phyloP scores from a whole-genome alignment of 1,140 invertebrate species.

The Philaenus spumarius region DNA sequence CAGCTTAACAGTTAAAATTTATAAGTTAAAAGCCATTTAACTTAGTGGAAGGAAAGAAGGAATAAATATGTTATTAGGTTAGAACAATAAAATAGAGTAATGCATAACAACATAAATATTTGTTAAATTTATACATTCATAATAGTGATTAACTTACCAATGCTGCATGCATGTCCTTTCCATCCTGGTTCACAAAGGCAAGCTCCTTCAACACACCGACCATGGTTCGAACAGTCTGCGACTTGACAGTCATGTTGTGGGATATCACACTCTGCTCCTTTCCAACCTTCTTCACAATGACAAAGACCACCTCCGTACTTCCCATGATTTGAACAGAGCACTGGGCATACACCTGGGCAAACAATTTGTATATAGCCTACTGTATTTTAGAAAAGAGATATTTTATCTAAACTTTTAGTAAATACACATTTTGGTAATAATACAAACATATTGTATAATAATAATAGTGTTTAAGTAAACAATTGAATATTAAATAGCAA shows the following conservation, averaged over 20 bases:
- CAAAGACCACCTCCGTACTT: slow-evolving; percentile 92
- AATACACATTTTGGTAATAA: neutral
- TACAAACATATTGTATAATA: neutral
- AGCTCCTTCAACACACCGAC: slow-evolving; percentile 79
- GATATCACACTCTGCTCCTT: slow-evolving; percentile 92
- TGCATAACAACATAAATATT: neutral
- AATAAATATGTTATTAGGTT: neutral
- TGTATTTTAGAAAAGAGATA: too few species aligned
- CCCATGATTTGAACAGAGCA: slow-evolving; percentile 93
- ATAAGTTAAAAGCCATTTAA: too few species aligned
- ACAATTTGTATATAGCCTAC: too few species aligned
- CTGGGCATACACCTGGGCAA: slow-evolving; percentile 92
- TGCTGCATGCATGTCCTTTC: slow-evolving; percentile 78
- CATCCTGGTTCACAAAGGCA: slow-evolving; percentile 86
- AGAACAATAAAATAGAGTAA: neutral
- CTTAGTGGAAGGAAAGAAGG: too few species aligned
- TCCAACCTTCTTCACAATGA: slow-evolving; percentile 94
- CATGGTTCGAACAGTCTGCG: slow-evolving; percentile 85
- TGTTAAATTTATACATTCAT: neutral
- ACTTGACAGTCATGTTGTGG: slow-evolving; percentile 86
- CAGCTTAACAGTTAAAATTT: too few species aligned
- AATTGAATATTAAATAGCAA: too few species aligned
- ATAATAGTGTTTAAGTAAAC: too few species aligned
- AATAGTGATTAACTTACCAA: slow-evolving; percentile 54
- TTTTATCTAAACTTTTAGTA: neutral